A percentile compares a stretch with the other conserved stretches of the same genome.
phyloP scores from a whole-genome alignment of 2,888 invertebrate species.

The Cheilosia grossa region DNA sequence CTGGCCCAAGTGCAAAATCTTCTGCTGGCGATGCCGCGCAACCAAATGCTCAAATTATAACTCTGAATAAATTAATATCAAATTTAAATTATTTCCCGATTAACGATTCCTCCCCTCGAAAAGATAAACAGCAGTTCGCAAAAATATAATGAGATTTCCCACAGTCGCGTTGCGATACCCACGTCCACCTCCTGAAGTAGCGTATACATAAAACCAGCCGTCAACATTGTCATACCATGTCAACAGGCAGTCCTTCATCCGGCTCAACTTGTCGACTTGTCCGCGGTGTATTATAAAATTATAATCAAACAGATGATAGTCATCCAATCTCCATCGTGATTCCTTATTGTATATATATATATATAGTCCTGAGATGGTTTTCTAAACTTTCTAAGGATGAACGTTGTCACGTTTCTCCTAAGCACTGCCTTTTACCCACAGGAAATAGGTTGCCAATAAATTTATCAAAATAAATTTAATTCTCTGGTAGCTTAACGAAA shows the following conservation, averaged over 20 bases:
- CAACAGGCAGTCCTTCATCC: conserved; percentile 26
- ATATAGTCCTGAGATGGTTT: neutral
- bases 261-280: conserved; percentile 5
- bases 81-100: too few species aligned
- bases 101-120: too few species aligned
- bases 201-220: conserved; percentile 26
- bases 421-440: conserved; percentile 23
- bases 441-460: conserved; percentile 49
- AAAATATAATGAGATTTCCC: too few species aligned
- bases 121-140: too few species aligned
- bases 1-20: too few species aligned
- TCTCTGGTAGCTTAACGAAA: conserved; percentile 39
- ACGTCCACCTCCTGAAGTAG: too few species aligned
- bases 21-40: too few species aligned
- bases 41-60: too few species aligned
- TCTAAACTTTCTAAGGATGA: conserved; percentile 14
- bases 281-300: conserved; percentile 20
- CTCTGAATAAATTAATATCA: too few species aligned
- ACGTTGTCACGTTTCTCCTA: conserved; percentile 42
- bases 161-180: too few species aligned
- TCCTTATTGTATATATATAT: neutral
- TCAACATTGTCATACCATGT: conserved; percentile 17
- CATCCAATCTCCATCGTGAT: conserved; percentile 26
- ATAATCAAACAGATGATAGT: conserved; percentile 8
- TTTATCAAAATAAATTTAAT: conserved; percentile 48